phyloP scores from a whole-genome alignment of 2,797 vertebrate genomes.

The Tenualosa ilisha region DNA sequence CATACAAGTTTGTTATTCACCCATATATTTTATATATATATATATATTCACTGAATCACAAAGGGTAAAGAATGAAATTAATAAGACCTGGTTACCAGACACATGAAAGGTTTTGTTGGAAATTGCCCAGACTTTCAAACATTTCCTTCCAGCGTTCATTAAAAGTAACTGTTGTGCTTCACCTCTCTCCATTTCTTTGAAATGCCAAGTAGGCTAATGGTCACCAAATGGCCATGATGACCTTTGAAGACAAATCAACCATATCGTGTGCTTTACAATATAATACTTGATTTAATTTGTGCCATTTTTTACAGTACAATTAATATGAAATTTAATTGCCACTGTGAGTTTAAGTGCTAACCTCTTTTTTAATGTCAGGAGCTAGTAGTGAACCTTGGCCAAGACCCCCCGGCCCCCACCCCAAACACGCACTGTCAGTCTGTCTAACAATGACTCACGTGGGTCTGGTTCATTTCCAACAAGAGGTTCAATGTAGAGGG shows the following conservation, averaged over 20 bases:
- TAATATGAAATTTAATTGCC: not conserved
- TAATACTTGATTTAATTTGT: not conserved
- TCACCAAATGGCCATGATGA: not conserved
- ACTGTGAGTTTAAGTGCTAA: constrained; percentile 12
- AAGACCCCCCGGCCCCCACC: not conserved
- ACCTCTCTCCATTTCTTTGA: not conserved
- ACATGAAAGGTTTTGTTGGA: constrained; percentile 49
- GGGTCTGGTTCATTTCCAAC: constrained; percentile 6
- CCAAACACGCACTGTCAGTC: not conserved
- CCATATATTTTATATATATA: constrained; percentile 49
- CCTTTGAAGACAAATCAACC: not conserved
- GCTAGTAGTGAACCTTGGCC: not conserved
- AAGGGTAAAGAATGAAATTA: constrained; percentile 47
- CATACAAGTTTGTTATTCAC: constrained; percentile 55
- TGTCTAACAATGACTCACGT: not conserved
- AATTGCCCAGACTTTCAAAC: constrained; percentile 55
- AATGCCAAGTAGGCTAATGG: not conserved
- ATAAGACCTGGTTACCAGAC: constrained; percentile 46
- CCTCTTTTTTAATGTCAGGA: not conserved
- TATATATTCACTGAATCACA: constrained; percentile 64
- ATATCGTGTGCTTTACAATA: not conserved
- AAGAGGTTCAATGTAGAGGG: constrained; percentile 11
- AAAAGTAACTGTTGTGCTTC: not conserved
- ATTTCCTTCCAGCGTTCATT: constrained; percentile 42
- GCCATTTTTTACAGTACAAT: constrained; percentile 11